A percentile compares a stretch with the other conserved stretches of the same genome.
Evolutionary conservation across 1,140 invertebrate genomes (phyloP).

Genomic region (Kradibia gibbosae): DNA sequence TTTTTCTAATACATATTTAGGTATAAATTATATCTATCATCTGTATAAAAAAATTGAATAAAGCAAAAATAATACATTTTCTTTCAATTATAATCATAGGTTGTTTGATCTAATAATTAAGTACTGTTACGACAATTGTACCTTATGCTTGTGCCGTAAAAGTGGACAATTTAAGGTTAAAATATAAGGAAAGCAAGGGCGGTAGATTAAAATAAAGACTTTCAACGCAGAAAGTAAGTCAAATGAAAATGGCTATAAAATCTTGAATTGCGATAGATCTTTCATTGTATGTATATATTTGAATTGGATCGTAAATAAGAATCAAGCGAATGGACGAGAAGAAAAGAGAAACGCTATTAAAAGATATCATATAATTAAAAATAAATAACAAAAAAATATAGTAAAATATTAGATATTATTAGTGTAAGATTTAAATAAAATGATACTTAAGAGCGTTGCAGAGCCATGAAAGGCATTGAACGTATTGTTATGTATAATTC

Average conservation of each 20-base stretch:
- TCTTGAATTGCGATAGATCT: slow-evolving; percentile 25
- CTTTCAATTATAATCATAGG: no score
- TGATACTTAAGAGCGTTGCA: slow-evolving; percentile 41
- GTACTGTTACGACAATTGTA: slow-evolving; percentile 29
- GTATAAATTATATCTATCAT: no score
- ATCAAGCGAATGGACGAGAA: neutral
- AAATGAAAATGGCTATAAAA: slow-evolving; percentile 37
- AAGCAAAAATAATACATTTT: no score
- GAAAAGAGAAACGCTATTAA: slow-evolving; percentile 15
- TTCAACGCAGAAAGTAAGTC: neutral
- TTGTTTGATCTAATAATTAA: no score
- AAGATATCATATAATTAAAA: slow-evolving; percentile 27
- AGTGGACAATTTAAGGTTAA: slow-evolving; percentile 24
- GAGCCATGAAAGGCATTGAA: slow-evolving; percentile 33
- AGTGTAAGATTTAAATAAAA: slow-evolving; percentile 29
- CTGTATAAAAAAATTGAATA: no score
- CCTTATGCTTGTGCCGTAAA: slow-evolving; percentile 37
- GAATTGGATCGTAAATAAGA: slow-evolving; percentile 11
- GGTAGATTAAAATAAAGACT: neutral
- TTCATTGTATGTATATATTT: slow-evolving; percentile 26
- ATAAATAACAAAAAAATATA: slow-evolving; percentile 28
- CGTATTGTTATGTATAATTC: slow-evolving; percentile 45
- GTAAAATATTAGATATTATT: slow-evolving; percentile 36
- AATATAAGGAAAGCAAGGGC: slow-evolving; percentile 6
- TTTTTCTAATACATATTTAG: no score